These are phyloP conservation scores for Sapajus apella DNA, from an alignment of 2,113 vertebrate species.

Conservation along the genomic window DNA sequence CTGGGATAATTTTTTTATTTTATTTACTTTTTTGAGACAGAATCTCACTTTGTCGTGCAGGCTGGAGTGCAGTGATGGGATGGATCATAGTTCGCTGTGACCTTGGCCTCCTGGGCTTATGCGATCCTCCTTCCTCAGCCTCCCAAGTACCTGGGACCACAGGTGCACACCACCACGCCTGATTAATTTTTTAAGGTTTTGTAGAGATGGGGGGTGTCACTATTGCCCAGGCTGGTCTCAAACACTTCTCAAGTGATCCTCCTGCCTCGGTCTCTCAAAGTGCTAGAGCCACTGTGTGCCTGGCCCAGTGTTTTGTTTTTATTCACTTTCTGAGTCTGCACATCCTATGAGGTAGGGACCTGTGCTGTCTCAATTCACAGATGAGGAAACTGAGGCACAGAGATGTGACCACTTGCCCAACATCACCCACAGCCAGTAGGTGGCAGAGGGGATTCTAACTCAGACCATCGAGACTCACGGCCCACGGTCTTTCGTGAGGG, in stretches of 20 bases:
- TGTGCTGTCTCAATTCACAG: background rate
- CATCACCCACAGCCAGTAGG: background rate
- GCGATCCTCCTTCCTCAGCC: no score
- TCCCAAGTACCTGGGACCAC: no score
- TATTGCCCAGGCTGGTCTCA: background rate
- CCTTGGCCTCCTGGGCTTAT: no score
- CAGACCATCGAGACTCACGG: background rate
- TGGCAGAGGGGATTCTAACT: background rate
- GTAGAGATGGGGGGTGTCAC: no score
- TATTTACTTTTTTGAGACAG: no score
- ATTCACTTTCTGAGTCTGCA: background rate
- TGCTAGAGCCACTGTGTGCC: background rate
- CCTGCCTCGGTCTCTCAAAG: background rate
- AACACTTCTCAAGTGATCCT: background rate
- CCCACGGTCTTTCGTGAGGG: background rate
- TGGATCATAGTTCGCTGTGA: no score
- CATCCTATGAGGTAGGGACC: background rate
- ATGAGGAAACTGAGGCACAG: background rate
- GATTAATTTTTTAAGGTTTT: no score
- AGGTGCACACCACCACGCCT: no score
- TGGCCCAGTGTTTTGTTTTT: background rate
- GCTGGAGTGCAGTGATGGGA: no score
- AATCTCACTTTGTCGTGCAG: no score
- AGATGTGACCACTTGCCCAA: background rate
- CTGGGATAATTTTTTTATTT: no score